These are phyloP conservation scores for Crypturellus undulatus DNA, from an alignment of 2,113 vertebrate species.

Conservation along the genomic window DNA sequence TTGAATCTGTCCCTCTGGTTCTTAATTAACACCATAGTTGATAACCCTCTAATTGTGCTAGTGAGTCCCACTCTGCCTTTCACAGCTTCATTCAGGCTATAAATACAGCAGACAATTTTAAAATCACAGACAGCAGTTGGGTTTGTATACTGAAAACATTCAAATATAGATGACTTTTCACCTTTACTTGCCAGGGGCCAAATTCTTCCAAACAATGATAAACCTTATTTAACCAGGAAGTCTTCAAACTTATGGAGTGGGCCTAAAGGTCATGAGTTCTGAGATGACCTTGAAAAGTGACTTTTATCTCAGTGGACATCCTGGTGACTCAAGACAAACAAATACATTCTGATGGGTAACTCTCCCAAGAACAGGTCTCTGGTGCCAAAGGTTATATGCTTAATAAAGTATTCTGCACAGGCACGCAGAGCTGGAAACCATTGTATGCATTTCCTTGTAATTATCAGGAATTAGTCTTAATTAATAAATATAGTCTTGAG, in stretches of 20 bases:
- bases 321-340: constrained; percentile 34
- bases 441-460: constrained; percentile 7
- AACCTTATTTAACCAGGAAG: constrained; percentile 55
- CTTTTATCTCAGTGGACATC: constrained; percentile 41
- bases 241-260: constrained; percentile 30
- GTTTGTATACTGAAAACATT: constrained; percentile 32
- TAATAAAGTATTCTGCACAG: not conserved
- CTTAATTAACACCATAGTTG: not conserved
- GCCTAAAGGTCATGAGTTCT: constrained; percentile 26
- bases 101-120: not conserved
- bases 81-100: not conserved
- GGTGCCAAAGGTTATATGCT: constrained; percentile 38
- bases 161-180: constrained; percentile 44
- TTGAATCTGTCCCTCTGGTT: not conserved
- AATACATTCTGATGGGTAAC: constrained; percentile 5
- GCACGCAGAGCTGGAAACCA: not conserved
- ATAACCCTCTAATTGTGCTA: not conserved
- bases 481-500: not conserved
- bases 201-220: constrained; percentile 59
- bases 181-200: constrained; percentile 53
- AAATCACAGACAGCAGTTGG: not conserved
- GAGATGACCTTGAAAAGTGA: constrained; percentile 51
- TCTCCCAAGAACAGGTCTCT: constrained; percentile 4
- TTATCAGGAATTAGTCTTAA: not conserved
- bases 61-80: not conserved